Conservation (phyloP, 2,888 invertebrate species). For the Lathronympha strigana region DNA sequence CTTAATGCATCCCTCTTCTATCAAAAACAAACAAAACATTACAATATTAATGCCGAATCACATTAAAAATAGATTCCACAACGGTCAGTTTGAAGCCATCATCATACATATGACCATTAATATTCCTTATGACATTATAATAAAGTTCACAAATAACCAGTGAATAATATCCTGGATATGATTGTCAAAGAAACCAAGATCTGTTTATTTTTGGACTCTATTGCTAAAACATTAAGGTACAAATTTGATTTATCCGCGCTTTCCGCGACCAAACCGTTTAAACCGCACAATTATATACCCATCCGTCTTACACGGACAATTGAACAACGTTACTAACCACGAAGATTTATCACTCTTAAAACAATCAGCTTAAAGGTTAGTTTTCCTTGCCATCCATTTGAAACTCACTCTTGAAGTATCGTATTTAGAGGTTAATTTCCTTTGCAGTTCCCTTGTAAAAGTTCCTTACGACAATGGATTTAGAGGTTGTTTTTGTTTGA, state of each 20-base stretch:
- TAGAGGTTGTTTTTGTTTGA: slow-evolving; percentile 22
- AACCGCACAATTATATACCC: slow-evolving; percentile 51
- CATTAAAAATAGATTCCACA: slow-evolving; percentile 38
- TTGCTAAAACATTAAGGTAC: background rate
- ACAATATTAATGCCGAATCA: slow-evolving; percentile 26
- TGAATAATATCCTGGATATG: background rate
- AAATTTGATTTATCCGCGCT: background rate
- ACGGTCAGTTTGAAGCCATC: slow-evolving; percentile 32
- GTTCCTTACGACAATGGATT: slow-evolving; percentile 29
- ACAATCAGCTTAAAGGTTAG: slow-evolving; percentile 35
- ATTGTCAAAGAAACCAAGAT: background rate
- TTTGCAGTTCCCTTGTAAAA: background rate
- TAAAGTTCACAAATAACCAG: background rate
- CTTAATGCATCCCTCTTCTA: slow-evolving; percentile 5
- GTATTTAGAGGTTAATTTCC: slow-evolving; percentile 13
- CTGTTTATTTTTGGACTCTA: background rate
- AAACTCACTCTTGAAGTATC: slow-evolving; percentile 1
- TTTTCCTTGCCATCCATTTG: slow-evolving; percentile 26
- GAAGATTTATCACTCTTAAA: slow-evolving; percentile 37
- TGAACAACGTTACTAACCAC: slow-evolving; percentile 44
- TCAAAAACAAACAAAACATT: slow-evolving; percentile 33
- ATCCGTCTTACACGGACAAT: slow-evolving; percentile 56
- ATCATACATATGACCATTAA: background rate
- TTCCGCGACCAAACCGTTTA: slow-evolving; percentile 15
- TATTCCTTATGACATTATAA: background rate